Base-by-base conservation (phyloP, 2,888 invertebrate genomes). In the Sthenelais limicola region DNA sequence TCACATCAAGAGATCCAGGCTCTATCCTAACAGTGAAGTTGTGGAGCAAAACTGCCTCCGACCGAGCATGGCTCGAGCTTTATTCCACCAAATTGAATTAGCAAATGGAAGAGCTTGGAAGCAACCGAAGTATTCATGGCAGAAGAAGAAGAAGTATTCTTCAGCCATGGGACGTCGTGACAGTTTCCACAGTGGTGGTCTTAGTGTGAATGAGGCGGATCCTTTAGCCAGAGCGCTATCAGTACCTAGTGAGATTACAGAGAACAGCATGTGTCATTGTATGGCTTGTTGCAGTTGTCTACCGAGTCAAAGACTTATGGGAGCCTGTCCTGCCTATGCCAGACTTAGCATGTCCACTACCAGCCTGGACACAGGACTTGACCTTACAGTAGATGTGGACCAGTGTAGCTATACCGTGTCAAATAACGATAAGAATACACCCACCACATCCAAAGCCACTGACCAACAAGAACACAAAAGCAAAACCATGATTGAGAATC, bases 1-100 rank as follows among this genome's bases (percentile, higher is more conserved):
- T 26, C 56, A 43, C 28, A 52, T 69, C 18, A 74, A 72, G 54
- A 26, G 72, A 15, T 71, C 75, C 15, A 30, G 58, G 21, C 51
- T 71, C 0, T 76, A 76, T 43, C 76, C 76, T 0, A 76, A 76
- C 58, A 76, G 76, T 71, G 76, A 74, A 28, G 68, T 76, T 33
- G 43, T 74, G 5, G 76, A 74, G 58, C 76, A 74, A 30, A 76
- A 71, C 48, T 76, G 76, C 33, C 58, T 76, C 43, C 58, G 49
- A 21, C 76, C 76, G 4, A 76, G 76, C 26, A 48, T 73, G 24
- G 76, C 76, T 7, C 72, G 66, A 35, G 76, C 76, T 30, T 62
- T 76, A 24, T 76, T 76, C 56, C 33, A 70, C 15, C 76, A 76
- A 62, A 26, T 76, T 38, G 76, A 76, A 48, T 33, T 71, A 18